Percentiles rank a stretch among this genome's conserved stretches.
phyloP scores from a whole-genome alignment of 1,140 invertebrate species.

The Hesperophylax magnus region DNA sequence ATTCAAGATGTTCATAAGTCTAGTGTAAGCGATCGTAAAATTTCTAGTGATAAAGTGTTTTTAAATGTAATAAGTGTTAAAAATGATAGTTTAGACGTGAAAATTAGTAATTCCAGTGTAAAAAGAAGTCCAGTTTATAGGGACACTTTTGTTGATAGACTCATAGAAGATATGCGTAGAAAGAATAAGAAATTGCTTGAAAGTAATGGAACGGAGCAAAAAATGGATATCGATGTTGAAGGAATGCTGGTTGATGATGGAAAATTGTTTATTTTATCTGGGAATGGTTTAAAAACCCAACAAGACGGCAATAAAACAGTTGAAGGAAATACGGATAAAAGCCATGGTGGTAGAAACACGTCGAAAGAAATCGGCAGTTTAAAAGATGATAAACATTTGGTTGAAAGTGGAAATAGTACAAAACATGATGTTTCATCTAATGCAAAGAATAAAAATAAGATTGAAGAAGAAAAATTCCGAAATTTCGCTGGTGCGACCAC shows the following conservation, averaged over 20 bases:
- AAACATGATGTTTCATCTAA: neutral
- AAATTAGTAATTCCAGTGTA: neutral
- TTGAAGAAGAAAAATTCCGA: no score
- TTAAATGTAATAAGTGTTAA: slow-evolving; percentile 21
- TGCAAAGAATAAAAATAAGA: no score
- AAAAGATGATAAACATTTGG: neutral
- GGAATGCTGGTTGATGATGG: slow-evolving; percentile 25
- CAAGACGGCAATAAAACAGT: neutral
- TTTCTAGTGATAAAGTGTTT: slow-evolving; percentile 21
- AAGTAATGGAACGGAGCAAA: neutral
- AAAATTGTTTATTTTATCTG: slow-evolving; percentile 20
- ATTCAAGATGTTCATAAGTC: neutral
- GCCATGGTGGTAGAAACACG: neutral
- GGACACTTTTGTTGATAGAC: slow-evolving; percentile 40
- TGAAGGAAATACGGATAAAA: neutral
- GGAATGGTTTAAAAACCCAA: neutral
- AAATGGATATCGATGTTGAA: neutral
- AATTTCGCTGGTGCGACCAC: no score
- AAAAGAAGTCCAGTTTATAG: slow-evolving; percentile 15
- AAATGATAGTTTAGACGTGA: slow-evolving; percentile 5
- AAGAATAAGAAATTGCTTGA: neutral
- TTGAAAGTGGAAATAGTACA: neutral
- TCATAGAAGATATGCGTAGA: slow-evolving; percentile 23
- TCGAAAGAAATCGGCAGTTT: neutral
- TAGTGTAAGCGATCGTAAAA: slow-evolving; percentile 13